Conservation (phyloP, 2,797 vertebrate genomes). For the Brachyrhaphis roseni region DNA sequence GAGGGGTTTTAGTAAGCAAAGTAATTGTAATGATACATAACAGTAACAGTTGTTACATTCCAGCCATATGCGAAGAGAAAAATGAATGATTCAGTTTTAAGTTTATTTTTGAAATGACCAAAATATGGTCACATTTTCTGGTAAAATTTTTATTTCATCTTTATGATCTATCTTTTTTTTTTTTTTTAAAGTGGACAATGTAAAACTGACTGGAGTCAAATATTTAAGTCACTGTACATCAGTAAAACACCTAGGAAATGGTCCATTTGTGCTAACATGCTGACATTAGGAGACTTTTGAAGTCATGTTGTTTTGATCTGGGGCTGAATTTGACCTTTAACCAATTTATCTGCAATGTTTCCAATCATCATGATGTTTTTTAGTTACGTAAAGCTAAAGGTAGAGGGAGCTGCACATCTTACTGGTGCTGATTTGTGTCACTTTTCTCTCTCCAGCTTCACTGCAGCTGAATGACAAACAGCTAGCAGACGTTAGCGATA, state of each 20-base stretch:
- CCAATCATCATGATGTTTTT: too few species aligned
- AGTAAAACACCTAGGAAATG: neutral
- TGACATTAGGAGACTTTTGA: too few species aligned
- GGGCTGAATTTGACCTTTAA: too few species aligned
- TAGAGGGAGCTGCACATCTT: neutral
- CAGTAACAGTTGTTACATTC: neutral
- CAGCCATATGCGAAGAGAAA: neutral
- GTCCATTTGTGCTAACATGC: neutral
- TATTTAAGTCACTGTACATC: neutral
- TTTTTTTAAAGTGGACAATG: too few species aligned
- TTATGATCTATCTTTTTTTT: too few species aligned
- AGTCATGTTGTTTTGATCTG: too few species aligned
- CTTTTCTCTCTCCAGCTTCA: neutral
- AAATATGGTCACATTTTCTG: neutral
- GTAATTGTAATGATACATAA: neutral
- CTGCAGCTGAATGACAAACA: neutral
- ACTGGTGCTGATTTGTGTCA: neutral
- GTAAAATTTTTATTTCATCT: neutral
- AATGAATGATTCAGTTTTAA: neutral
- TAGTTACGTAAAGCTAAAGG: too few species aligned
- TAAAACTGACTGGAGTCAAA: neutral
- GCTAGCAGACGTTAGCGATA: neutral
- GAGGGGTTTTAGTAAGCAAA: neutral
- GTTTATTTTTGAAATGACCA: neutral
- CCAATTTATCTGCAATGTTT: too few species aligned